Base-by-base conservation (phyloP, 35 echinoderm and acorn worm species). In the Diadema setosum region DNA sequence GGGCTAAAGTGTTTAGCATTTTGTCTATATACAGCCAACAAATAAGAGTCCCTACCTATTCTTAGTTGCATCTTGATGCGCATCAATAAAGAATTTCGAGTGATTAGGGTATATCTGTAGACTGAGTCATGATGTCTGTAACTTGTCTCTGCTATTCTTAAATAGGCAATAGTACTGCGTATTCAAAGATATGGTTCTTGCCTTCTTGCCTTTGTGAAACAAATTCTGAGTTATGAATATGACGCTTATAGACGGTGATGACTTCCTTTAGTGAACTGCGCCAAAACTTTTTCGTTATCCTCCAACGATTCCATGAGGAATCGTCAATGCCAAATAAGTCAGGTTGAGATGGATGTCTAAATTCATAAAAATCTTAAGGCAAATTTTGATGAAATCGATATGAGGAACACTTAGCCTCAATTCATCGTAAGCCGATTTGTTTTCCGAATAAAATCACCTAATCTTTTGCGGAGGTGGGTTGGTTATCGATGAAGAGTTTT, bases 221-320 rank as follows among this genome's bases (percentile, higher is more conserved):
- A 94, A 80, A 85, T 94, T 90, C 82, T 94, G 92, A 67, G 84
- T 57, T 43, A 94, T 94, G 20, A 80, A 83, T 33, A 95, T 83
- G 1, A 95, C 93, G 3, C 81, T 80, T 16, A 90, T 12, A 46
- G 90, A 36, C 89, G 64, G 60, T 94, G 93, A 90, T 94, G 93
- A 42, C 87, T 80, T 29, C 93, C 93, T 57, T 90, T 94, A 25
- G 87, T 90, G 78, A 87, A 83, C 35, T 87, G 12, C 76, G 64
- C 58, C 17, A 55, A 52, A 7, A 94, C 73, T 14, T 43, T 18
- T 42, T 80, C 50, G 85, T 92, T 83, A 27, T 83, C 84, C 9
- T 52, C 39, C 9, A 58, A 81, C 59, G 85, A 89, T 85, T 36
- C 46, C 80, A 96, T 87, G 21, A 96, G n/a, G n/a, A 88, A 85